Conservation (phyloP, 2,888 invertebrate species). For the Leucania comma region DNA sequence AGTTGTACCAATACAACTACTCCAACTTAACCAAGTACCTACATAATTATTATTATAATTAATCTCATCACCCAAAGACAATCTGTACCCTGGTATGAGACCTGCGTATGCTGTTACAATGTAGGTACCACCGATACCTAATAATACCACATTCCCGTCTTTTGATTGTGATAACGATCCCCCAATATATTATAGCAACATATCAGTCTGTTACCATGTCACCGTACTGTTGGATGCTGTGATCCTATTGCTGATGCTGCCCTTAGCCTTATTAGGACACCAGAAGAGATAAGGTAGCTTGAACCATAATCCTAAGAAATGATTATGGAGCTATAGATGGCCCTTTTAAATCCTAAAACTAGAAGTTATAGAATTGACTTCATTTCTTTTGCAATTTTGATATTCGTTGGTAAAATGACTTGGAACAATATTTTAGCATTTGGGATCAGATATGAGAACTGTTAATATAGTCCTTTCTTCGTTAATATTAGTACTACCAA, state of each 20-base stretch:
- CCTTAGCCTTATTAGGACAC: conserved; percentile 28
- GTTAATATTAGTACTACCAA: too few relatives aligned
- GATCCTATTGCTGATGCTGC: conserved; percentile 17
- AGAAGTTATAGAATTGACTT: background rate
- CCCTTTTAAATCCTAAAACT: background rate
- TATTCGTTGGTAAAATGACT: too few relatives aligned
- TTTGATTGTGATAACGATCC: background rate
- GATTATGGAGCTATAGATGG: background rate
- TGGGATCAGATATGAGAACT: background rate
- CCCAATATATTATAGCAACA: conserved; percentile 11
- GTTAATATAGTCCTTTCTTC: background rate
- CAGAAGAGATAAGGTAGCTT: conserved; percentile 19
- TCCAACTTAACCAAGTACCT: background rate
- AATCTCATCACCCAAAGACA: background rate
- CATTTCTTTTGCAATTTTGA: background rate
- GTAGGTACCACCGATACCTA: too few relatives aligned
- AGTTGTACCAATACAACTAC: background rate
- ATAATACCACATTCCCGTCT: background rate
- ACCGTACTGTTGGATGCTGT: conserved; percentile 31
- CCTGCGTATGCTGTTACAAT: background rate
- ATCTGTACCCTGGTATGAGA: background rate
- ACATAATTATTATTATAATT: too few relatives aligned
- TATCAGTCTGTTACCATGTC: conserved; percentile 26
- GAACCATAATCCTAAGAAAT: conserved; percentile 1
- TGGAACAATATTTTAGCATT: background rate